Conservation (phyloP, 2,113 vertebrate genomes). For the Istiophorus platypterus region DNA sequence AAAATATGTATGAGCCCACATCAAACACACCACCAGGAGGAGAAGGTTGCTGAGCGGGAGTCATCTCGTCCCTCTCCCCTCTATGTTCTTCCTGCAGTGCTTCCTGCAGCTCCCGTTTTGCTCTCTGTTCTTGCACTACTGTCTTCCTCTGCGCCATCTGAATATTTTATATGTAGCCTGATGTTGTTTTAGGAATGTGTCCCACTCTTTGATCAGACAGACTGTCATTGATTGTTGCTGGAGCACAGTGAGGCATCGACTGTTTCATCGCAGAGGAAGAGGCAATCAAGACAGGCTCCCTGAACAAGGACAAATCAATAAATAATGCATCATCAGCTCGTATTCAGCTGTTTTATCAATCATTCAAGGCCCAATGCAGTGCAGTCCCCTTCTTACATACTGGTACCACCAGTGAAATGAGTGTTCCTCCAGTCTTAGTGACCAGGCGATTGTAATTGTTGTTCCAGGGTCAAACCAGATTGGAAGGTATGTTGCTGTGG, state of each 20-base stretch:
- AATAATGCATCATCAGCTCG: constrained; percentile 67
- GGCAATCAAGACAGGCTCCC: constrained; percentile 44
- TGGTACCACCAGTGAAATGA: neutral
- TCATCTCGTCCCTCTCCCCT: constrained; percentile 44
- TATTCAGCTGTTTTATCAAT: constrained; percentile 64
- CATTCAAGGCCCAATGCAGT: constrained; percentile 46
- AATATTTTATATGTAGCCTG: constrained; percentile 79
- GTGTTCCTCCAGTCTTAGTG: neutral
- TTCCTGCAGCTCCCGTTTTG: constrained; percentile 54
- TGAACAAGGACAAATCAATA: constrained; percentile 65
- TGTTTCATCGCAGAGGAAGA: constrained; percentile 65
- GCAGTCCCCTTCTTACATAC: constrained; percentile 8
- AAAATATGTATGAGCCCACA: constrained; percentile 4
- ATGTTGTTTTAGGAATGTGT: constrained; percentile 64
- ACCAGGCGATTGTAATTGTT: constrained; percentile 1
- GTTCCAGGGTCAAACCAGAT: neutral
- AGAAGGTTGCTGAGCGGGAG: constrained; percentile 62
- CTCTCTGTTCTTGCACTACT: constrained; percentile 58
- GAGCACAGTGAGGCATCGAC: constrained; percentile 55
- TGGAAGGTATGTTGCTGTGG: constrained; percentile 5
- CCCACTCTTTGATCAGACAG: constrained; percentile 73
- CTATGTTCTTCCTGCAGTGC: constrained; percentile 49
- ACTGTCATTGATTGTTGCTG: constrained; percentile 74
- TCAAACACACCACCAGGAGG: constrained; percentile 46
- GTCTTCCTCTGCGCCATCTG: constrained; percentile 75